Conservation (phyloP, 2,888 invertebrate genomes). For the Cerastoderma edule region DNA sequence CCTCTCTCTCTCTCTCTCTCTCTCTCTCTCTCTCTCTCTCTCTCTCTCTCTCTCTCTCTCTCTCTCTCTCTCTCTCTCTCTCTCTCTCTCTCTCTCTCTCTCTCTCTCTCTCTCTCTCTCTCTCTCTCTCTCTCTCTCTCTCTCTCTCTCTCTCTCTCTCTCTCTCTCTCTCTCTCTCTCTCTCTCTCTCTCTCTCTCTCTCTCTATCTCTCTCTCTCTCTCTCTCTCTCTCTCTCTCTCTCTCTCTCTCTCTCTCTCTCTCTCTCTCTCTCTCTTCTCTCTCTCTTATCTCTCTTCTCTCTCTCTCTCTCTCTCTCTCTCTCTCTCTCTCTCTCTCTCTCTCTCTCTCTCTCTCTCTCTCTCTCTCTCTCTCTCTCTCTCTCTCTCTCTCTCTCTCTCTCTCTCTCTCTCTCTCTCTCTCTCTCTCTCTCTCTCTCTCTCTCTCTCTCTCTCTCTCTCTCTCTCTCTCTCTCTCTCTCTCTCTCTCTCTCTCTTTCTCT, state of each 20-base stretch:
- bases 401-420: not conserved
- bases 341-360: not conserved
- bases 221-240: not conserved
- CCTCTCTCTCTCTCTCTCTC: conserved; percentile 15
- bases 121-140: not conserved
- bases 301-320: not conserved
- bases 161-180: not conserved
- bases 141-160: not conserved
- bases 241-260: not conserved
- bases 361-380: not conserved
- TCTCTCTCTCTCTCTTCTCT: not conserved
- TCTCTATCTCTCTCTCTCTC: not conserved
- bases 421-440: not conserved
- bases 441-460: not conserved
- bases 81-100: not conserved
- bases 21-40: not conserved
- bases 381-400: conserved; percentile 1
- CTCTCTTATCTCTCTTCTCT: not conserved
- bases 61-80: not conserved
- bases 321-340: not conserved
- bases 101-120: not conserved
- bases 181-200: not conserved
- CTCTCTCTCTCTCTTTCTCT: not conserved
- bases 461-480: not conserved
- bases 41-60: not conserved